phyloP scores from a whole-genome alignment of 1,140 invertebrate species.

The Sarcophaga peregrina region DNA sequence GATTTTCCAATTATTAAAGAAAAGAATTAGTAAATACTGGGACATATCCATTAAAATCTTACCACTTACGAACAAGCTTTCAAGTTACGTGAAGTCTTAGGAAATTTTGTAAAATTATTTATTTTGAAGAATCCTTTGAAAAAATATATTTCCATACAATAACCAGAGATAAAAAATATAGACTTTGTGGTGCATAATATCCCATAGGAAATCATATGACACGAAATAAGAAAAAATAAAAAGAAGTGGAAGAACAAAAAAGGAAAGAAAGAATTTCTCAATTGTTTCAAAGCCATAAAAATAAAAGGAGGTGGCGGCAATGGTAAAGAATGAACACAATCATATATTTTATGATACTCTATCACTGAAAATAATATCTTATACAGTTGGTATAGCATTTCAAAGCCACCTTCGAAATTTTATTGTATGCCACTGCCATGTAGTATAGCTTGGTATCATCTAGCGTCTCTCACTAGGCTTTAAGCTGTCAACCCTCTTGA shows the following conservation, averaged over 20 bases:
- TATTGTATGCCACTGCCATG: too few relatives aligned
- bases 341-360: not conserved
- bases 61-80: too few relatives aligned
- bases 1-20: too few relatives aligned
- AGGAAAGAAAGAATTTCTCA: not conserved
- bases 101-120: too few relatives aligned
- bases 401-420: too few relatives aligned
- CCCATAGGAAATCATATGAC: constrained; percentile 18
- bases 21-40: too few relatives aligned
- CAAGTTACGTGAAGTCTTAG: too few relatives aligned
- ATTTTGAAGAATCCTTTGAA: not conserved
- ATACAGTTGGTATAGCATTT: too few relatives aligned
- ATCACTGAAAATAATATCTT: not conserved
- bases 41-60: too few relatives aligned
- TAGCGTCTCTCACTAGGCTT: not conserved
- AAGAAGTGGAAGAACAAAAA: not conserved
- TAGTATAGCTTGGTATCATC: not conserved
- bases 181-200: not conserved
- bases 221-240: not conserved
- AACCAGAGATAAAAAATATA: not conserved
- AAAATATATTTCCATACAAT: not conserved
- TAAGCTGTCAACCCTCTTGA: constrained; percentile 20
- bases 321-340: not conserved
- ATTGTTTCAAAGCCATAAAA: not conserved
- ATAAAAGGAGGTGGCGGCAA: not conserved